Evolutionary conservation across 2,888 invertebrate genomes (phyloP).

Genomic region (Pollenia griseotomentosa): DNA sequence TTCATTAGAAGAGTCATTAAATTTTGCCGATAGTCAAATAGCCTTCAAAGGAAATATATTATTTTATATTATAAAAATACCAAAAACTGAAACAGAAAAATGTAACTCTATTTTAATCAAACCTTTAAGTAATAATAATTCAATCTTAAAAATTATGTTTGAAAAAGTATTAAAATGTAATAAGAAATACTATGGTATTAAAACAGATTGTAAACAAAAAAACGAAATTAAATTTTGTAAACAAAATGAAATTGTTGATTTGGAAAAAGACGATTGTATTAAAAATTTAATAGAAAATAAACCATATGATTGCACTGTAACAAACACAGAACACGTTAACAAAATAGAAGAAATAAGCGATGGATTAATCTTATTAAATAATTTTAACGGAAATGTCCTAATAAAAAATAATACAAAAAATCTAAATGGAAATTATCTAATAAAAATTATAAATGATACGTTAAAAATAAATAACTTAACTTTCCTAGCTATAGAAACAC

Average conservation of each 20-base stretch:
- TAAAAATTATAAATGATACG: too few relatives aligned
- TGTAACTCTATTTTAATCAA: too few relatives aligned
- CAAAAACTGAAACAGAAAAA: background rate
- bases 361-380: slow-evolving; percentile 19
- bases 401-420: slow-evolving; percentile 26
- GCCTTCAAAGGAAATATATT: background rate
- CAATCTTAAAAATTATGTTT: too few relatives aligned
- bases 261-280: slow-evolving; percentile 44
- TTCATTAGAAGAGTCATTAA: background rate
- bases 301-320: background rate
- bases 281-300: slow-evolving; percentile 45
- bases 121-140: too few relatives aligned
- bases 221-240: slow-evolving; percentile 39
- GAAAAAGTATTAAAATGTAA: too few relatives aligned
- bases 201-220: slow-evolving; percentile 3
- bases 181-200: too few relatives aligned
- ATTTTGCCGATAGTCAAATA: background rate
- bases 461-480: slow-evolving; percentile 43
- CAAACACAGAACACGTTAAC: background rate
- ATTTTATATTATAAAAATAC: slow-evolving; percentile 21
- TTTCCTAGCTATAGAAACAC: slow-evolving; percentile 43
- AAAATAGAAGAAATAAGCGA: background rate
- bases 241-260: slow-evolving; percentile 19
- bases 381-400: slow-evolving; percentile 30
- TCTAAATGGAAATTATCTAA: slow-evolving; percentile 14